Evolutionary conservation across 2,888 invertebrate species (phyloP).

Genomic region (Melinopterus prodromus): DNA sequence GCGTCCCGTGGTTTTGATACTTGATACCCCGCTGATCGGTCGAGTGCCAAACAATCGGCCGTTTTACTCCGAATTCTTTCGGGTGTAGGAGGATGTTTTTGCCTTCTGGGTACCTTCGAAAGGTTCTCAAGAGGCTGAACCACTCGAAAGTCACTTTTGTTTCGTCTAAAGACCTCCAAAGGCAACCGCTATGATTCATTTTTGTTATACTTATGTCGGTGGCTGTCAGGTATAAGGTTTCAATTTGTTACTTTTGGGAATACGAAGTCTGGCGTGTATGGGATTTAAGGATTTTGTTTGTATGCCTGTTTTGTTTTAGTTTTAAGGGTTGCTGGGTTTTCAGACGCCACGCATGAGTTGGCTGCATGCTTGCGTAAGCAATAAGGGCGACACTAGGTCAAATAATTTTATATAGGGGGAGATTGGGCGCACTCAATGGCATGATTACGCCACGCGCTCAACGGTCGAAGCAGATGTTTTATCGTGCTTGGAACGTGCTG

Average conservation of each 20-base stretch:
- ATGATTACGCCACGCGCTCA: background rate
- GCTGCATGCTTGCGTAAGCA: background rate
- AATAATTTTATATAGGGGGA: background rate
- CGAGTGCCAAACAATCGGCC: conserved; percentile 39
- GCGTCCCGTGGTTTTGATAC: conserved; percentile 45
- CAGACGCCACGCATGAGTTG: background rate
- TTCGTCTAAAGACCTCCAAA: background rate
- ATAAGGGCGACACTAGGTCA: background rate
- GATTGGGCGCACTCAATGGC: background rate
- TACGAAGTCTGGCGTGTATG: no score
- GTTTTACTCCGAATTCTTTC: conserved; percentile 39
- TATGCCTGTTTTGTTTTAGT: background rate
- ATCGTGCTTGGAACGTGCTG: background rate
- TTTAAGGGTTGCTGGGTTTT: background rate
- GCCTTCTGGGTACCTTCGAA: conserved; percentile 5
- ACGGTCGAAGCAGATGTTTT: background rate
- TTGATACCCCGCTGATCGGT: conserved; percentile 40
- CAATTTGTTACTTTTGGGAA: background rate
- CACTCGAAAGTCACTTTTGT: background rate
- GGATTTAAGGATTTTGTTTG: background rate
- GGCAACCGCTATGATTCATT: background rate
- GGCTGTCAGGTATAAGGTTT: background rate
- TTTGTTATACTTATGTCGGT: background rate
- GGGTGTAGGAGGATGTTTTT: conserved; percentile 36
- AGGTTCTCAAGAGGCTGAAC: background rate